A percentile compares a stretch with the other conserved stretches of the same genome.
Conservation (phyloP, 2,113 vertebrate genomes). For the Chrysemys picta region DNA sequence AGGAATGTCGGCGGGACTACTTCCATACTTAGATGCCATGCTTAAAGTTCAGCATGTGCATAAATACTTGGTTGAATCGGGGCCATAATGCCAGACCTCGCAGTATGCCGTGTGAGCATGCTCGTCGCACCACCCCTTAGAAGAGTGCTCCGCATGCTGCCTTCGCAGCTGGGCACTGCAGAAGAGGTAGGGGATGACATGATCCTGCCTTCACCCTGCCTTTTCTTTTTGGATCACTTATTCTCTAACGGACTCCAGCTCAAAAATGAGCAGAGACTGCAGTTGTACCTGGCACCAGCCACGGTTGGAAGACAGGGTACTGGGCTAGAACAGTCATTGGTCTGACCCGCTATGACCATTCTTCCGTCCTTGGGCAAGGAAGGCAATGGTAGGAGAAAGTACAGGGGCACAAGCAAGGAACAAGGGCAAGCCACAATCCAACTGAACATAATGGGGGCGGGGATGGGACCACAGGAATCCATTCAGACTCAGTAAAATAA, state of each 20-base stretch:
- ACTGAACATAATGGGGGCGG: not conserved
- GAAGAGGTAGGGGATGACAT: not conserved
- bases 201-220: not conserved
- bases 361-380: not conserved
- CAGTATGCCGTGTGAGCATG: not conserved
- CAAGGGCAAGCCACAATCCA: not conserved
- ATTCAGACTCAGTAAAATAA: not conserved
- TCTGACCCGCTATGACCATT: not conserved
- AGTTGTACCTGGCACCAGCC: not conserved
- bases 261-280: not conserved
- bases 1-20: not conserved
- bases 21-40: not conserved
- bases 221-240: not conserved
- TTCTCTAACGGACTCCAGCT: not conserved
- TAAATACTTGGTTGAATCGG: not conserved
- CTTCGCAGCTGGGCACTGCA: not conserved
- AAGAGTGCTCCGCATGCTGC: not conserved
- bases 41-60: not conserved
- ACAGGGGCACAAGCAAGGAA: not conserved
- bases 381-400: not conserved
- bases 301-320: not conserved
- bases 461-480: not conserved
- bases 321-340: not conserved
- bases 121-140: fast-evolving
- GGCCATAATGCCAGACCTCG: not conserved